These are phyloP conservation scores for Hoplodrina ambigua DNA, from an alignment of 2,888 invertebrate genomes.

Conservation along the genomic window DNA sequence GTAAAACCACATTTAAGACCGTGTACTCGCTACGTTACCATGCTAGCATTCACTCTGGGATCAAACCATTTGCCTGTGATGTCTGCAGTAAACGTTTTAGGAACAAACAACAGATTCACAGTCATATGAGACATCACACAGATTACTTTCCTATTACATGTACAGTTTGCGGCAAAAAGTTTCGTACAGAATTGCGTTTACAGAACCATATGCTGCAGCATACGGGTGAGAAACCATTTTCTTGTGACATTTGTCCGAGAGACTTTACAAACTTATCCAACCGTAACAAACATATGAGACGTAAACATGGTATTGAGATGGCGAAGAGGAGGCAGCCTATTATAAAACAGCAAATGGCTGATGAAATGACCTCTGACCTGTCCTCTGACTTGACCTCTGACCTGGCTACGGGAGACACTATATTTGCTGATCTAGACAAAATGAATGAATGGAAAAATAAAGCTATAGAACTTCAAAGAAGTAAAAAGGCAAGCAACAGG, in stretches of 20 bases:
- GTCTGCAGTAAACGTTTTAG: slow-evolving; percentile 75
- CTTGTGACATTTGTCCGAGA: slow-evolving; percentile 91
- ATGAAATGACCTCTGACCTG: not conserved
- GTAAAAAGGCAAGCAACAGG: slow-evolving; percentile 5
- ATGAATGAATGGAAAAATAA: slow-evolving; percentile 29
- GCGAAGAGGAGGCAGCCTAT: slow-evolving; percentile 70
- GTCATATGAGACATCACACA: slow-evolving; percentile 93
- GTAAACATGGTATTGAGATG: slow-evolving; percentile 90
- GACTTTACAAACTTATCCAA: slow-evolving; percentile 94
- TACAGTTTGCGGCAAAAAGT: slow-evolving; percentile 92
- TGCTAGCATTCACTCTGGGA: slow-evolving; percentile 71
- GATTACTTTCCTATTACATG: slow-evolving; percentile 93
- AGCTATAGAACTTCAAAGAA: not conserved
- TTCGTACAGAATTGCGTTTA: slow-evolving; percentile 92
- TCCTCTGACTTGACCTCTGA: no score
- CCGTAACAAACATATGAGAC: slow-evolving; percentile 94
- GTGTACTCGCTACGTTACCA: slow-evolving; percentile 68
- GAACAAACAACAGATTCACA: slow-evolving; percentile 81
- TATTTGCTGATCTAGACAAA: slow-evolving; percentile 4
- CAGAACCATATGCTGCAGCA: slow-evolving; percentile 92
- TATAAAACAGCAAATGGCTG: slow-evolving; percentile 12
- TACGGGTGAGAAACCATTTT: slow-evolving; percentile 92
- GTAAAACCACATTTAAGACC: slow-evolving; percentile 76
- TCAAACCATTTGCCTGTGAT: slow-evolving; percentile 75
- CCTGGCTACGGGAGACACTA: not conserved